Conservation (phyloP, 1,140 invertebrate species). For the Ridgeia piscesae region DNA sequence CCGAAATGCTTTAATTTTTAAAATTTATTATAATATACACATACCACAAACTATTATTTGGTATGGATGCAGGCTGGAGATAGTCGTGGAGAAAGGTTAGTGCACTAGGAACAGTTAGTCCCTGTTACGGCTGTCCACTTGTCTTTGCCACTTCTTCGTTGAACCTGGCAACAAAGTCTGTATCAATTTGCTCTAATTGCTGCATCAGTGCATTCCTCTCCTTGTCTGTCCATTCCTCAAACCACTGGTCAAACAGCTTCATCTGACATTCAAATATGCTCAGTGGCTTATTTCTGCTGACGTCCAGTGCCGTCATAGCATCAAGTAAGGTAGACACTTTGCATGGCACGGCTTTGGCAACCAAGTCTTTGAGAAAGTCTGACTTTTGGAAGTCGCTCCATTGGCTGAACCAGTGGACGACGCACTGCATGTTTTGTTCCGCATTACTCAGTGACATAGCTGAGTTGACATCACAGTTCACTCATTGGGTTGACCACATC, state of each 20-base stretch:
- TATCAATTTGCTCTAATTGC: constrained; percentile 39
- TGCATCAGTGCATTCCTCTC: constrained; percentile 62
- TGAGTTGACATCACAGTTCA: background rate
- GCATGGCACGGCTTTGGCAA: constrained; percentile 65
- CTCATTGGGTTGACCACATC: background rate
- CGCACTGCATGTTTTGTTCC: constrained; percentile 47
- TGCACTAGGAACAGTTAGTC: background rate
- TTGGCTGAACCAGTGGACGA: constrained; percentile 77
- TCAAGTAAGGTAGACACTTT: constrained; percentile 73
- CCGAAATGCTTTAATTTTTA: background rate
- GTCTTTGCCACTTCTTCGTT: constrained; percentile 30
- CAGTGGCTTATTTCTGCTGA: constrained; percentile 72
- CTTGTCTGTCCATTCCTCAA: constrained; percentile 74
- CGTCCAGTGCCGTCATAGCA: constrained; percentile 68
- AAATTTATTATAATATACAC: background rate
- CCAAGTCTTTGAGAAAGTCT: constrained; percentile 78
- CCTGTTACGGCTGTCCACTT: constrained; percentile 7
- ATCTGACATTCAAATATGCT: constrained; percentile 85
- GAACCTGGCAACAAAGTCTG: constrained; percentile 44
- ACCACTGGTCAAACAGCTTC: constrained; percentile 86
- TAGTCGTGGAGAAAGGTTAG: background rate
- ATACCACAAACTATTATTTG: background rate
- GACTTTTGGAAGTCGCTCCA: constrained; percentile 83
- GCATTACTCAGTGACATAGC: constrained; percentile 38
- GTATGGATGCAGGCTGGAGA: background rate